phyloP scores from a whole-genome alignment of 2,797 vertebrate species.

The Novumbra hubbsi region DNA sequence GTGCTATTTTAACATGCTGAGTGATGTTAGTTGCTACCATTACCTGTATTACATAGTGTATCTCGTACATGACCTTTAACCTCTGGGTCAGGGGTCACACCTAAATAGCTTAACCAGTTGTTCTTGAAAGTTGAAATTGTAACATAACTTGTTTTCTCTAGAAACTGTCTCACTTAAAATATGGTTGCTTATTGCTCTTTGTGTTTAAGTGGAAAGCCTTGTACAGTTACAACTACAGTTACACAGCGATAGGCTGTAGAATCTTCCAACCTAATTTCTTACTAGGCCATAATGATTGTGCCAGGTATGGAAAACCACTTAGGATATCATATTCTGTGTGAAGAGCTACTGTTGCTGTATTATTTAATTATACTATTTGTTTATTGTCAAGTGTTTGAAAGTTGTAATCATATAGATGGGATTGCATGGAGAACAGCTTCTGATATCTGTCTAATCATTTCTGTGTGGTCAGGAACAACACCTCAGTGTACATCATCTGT shows the following conservation, averaged over 20 bases:
- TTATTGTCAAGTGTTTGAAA: background rate
- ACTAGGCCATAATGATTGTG: background rate
- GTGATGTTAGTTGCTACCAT: conserved; percentile 83
- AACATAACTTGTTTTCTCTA: conserved; percentile 61
- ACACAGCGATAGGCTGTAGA: background rate
- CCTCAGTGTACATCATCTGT: no score
- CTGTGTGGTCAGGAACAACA: no score
- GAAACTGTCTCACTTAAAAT: conserved; percentile 65
- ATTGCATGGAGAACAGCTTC: background rate
- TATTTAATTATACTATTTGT: background rate
- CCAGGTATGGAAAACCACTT: background rate
- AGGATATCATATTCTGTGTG: no score
- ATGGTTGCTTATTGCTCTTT: conserved; percentile 57
- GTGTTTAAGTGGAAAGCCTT: conserved; percentile 32
- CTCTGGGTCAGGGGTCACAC: conserved; percentile 90
- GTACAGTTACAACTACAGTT: conserved; percentile 6
- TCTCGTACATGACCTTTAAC: conserved; percentile 76
- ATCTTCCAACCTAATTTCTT: background rate
- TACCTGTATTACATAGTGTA: conserved; percentile 81
- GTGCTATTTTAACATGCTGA: conserved; percentile 99
- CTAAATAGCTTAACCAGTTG: conserved; percentile 84
- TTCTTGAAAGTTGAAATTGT: conserved; percentile 56
- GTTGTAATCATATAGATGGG: background rate
- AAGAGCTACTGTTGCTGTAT: background rate
- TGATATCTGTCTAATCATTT: no score